Evolutionary conservation across 2,888 invertebrate genomes (phyloP).

Genomic region (Protula sp.): DNA sequence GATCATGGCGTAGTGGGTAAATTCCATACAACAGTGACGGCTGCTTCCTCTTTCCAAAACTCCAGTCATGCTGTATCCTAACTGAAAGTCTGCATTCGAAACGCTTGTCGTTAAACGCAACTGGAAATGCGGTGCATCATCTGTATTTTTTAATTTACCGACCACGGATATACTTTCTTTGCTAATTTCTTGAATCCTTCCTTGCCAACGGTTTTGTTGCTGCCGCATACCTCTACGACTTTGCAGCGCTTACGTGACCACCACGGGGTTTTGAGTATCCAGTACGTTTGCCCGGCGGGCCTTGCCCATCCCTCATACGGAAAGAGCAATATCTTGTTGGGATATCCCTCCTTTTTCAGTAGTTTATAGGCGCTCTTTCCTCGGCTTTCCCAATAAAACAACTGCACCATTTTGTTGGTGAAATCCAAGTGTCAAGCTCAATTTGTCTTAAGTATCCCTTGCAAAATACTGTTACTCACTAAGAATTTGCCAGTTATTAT

Average conservation of each 20-base stretch:
- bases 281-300: conserved; percentile 78
- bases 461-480: too few relatives aligned
- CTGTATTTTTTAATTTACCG: conserved; percentile 65
- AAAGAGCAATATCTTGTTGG: conserved; percentile 77
- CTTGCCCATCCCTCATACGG: conserved; percentile 86
- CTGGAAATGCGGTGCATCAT: conserved; percentile 36
- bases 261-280: conserved; percentile 81
- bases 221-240: conserved; percentile 77
- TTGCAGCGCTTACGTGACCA: conserved; percentile 79
- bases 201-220: conserved; percentile 69
- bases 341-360: conserved; percentile 73
- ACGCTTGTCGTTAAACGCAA: conserved; percentile 78
- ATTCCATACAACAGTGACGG: conserved; percentile 71
- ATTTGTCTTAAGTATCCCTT: too few relatives aligned
- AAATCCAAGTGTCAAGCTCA: not conserved
- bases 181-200: conserved; percentile 74
- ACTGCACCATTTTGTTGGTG: conserved; percentile 58
- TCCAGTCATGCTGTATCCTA: conserved; percentile 84
- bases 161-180: conserved; percentile 71
- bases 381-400: conserved; percentile 71
- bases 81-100: conserved; percentile 78
- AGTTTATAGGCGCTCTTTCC: conserved; percentile 78
- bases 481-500: too few relatives aligned
- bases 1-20: conserved; percentile 82
- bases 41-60: conserved; percentile 72